Evolutionary conservation across 2,797 vertebrate species (phyloP).

Genomic region (Mycteria americana): DNA sequence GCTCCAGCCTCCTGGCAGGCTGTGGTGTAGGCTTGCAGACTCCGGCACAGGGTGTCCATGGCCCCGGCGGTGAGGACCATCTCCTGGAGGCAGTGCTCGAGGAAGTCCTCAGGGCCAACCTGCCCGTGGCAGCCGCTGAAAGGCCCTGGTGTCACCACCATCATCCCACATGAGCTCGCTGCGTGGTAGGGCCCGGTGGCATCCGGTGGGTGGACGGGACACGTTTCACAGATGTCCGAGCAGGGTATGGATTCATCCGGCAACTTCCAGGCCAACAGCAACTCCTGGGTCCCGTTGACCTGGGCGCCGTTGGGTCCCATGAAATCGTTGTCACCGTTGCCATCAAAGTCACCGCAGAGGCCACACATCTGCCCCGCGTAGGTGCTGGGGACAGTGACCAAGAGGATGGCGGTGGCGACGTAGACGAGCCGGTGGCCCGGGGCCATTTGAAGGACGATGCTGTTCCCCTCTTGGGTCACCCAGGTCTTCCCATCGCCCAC

Average conservation of each 20-base stretch:
- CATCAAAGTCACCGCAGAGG: neutral
- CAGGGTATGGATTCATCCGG: neutral
- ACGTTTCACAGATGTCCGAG: neutral
- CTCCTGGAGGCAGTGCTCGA: neutral
- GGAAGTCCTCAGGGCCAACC: neutral
- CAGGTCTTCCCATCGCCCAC: neutral
- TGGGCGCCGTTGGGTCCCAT: neutral
- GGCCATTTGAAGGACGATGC: neutral
- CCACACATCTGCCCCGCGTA: neutral
- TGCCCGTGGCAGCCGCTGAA: neutral
- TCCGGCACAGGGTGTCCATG: neutral
- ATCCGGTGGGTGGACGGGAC: neutral
- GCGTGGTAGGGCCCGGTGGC: neutral
- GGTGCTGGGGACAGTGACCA: neutral
- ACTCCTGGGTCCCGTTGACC: neutral
- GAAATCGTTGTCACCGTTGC: neutral
- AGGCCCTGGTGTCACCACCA: neutral
- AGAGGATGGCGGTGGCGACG: neutral
- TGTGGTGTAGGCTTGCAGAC: neutral
- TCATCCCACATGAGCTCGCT: neutral
- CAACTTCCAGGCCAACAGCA: neutral
- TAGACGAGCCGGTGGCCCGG: neutral
- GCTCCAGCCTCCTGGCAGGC: neutral
- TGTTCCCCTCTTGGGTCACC: neutral
- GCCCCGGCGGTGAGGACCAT: neutral